Evolutionary conservation across 2,797 vertebrate species (phyloP), one percentile per base, ranked within the genome.

Genomic region (Danio tinwini): DNA sequence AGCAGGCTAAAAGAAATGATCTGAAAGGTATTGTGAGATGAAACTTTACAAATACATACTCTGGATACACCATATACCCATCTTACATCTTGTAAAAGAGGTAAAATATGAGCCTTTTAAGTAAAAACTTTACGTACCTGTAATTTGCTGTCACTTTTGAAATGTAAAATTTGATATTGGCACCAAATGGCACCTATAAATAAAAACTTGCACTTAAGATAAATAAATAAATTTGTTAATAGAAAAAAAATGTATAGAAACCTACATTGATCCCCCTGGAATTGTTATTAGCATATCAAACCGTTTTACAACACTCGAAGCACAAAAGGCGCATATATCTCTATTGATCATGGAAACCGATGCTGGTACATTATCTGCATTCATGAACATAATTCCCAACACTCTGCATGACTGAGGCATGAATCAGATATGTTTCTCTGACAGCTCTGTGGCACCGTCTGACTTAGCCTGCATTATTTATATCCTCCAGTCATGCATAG

Each of bases 401-500:
- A 74, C 29, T 17, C 72, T 52, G 45, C 11, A 42, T 70, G 45
- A 42, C 44, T 6, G 37, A 70, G 55, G 14, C 56, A 19, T 78
- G 56, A 29, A 52, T 62, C 17, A 78, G 42, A 78, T 70, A 59
- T 61, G 56, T 78, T 50, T 76, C 40, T 45, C 37, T 70, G 45
- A 61, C 65, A 61, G 14, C 65, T 62, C n/a, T 0, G 3, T 44
- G 13, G 74, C 74, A 65, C 52, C 21, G 16, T 49, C 16, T 39
- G 21, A 17, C 44, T 77, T 49, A 19, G 44, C 5, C 45, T 70
- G 76, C 29, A 52, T 78, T 70, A 63, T 64, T 79, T 55, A 72
- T 72, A 72, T 44, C 77, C 7, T 72, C 0, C 14, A 78, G 47
- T 63, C 21, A 72, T 72, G 50, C 14, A 9, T 44, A 39, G 39